Base-by-base conservation (phyloP, 2,888 invertebrate species). In the Cheilosia vernalis region DNA sequence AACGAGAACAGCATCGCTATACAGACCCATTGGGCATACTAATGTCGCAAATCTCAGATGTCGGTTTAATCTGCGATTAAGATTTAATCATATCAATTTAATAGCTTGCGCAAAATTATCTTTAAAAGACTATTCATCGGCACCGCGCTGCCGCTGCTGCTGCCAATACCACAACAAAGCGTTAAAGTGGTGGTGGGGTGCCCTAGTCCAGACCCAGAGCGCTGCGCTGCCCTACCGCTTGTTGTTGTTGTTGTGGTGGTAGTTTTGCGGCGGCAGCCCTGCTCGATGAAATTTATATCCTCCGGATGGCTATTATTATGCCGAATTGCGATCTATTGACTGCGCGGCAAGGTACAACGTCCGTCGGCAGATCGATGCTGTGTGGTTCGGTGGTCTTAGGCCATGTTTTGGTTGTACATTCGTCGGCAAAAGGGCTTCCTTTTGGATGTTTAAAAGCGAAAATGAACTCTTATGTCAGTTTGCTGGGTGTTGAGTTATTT, bases 11-110 rank as follows among this genome's bases (percentile, higher is more conserved):
- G 56, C 67, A 69, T 51, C 67, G 37, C 47, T 9, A 63, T 66
- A 33, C 79, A 40, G 51, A 63, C 56, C 83, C 79, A 79, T 77
- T 85, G 70, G 85, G 76, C 81, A 85, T 81, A 81, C 85, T 81
- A 85, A 85, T 85, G 85, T 85, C 85, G 81, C 85, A 85, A 85
- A 85, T 85, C 81, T 85, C 76, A 67, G 81, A 85, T 81, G 85
- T 81, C 81, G 76, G 85, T 67, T 72, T 85, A 85, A 85, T 85
- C 81, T 85, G 77, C 81, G 80, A 85, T 85, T 85, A 85, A 85
- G 85, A 85, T 85, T 85, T 85, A 85, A 85, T 85, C 85, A 81
- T 81, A 85, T 85, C 85, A 81, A 85, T 80, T 85, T 85, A 85
- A 85, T 85, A 85, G 85, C 80, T 81, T 72, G 80, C 81, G 80